phyloP scores from a whole-genome alignment of 1,140 invertebrate genomes.

The Babylonia areolata region DNA sequence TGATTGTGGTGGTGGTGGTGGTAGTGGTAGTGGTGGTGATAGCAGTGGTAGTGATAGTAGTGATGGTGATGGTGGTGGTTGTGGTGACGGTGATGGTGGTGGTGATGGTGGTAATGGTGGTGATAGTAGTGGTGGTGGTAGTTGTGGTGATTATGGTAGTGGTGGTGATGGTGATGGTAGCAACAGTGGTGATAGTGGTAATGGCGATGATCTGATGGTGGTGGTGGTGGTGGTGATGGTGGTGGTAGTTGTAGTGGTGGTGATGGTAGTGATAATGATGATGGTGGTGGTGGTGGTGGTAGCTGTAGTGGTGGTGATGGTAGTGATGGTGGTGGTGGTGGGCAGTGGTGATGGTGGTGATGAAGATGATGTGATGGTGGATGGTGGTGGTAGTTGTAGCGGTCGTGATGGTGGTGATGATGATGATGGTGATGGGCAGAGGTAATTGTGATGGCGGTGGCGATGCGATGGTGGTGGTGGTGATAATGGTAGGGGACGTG shows the following conservation, averaged over 20 bases:
- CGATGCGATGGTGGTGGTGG: conserved; percentile 16
- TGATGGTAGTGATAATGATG: not conserved
- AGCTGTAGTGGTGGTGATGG: not conserved
- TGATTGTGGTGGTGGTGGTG: not conserved
- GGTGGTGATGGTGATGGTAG: not conserved
- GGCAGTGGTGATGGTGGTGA: not conserved
- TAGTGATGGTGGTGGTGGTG: not conserved
- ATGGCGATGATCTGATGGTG: not conserved
- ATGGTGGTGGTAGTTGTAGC: not conserved
- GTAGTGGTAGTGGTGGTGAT: not conserved
- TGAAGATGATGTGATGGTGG: not conserved
- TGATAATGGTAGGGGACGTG: not conserved
- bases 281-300: not conserved
- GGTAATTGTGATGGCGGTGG: not conserved
- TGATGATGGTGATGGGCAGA: conserved; percentile 11
- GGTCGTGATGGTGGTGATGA: not conserved
- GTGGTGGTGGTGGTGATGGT: not conserved
- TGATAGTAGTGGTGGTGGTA: not conserved
- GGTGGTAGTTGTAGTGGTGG: not conserved
- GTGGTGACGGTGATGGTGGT: not conserved
- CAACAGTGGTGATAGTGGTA: not conserved
- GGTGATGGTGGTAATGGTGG: not conserved
- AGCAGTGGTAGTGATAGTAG: not conserved
- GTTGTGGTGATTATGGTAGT: not conserved
- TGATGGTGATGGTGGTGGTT: not conserved